These are phyloP conservation scores for Amazona finschi DNA, from an alignment of 2,797 vertebrate genomes.

Conservation along the genomic window DNA sequence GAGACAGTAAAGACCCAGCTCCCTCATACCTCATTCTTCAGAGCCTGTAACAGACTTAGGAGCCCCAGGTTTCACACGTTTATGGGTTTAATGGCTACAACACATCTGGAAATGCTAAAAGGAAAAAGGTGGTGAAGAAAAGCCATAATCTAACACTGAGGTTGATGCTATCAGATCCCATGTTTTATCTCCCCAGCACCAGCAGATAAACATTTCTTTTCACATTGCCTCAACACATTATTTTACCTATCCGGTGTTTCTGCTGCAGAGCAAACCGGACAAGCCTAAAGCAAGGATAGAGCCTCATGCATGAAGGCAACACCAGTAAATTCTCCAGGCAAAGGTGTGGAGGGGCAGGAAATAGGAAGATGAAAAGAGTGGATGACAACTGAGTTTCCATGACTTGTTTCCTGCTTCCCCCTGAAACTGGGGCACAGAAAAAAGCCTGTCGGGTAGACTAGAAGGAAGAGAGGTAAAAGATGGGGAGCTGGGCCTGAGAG, in stretches of 20 bases:
- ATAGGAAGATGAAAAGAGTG: constrained; percentile 2
- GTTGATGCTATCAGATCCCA: neutral
- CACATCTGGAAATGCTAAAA: neutral
- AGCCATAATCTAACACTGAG: neutral
- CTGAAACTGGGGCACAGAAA: neutral
- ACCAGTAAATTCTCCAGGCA: neutral
- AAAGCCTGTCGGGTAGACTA: neutral
- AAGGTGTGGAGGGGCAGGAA: neutral
- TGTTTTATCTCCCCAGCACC: neutral
- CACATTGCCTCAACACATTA: accelerated
- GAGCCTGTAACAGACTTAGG: accelerated
- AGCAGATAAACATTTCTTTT: neutral
- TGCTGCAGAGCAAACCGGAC: neutral
- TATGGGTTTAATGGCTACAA: neutral
- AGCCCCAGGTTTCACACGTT: neutral
- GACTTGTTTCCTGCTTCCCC: neutral
- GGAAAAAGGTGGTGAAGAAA: neutral
- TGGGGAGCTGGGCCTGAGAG: neutral
- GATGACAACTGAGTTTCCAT: neutral
- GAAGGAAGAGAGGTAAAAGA: neutral
- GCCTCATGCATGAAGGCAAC: accelerated
- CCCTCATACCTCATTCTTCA: neutral
- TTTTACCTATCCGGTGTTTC: neutral
- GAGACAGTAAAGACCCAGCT: neutral
- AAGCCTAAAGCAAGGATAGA: neutral